phyloP scores from a whole-genome alignment of 2,113 vertebrate species.

The Oxyura jamaicensis region DNA sequence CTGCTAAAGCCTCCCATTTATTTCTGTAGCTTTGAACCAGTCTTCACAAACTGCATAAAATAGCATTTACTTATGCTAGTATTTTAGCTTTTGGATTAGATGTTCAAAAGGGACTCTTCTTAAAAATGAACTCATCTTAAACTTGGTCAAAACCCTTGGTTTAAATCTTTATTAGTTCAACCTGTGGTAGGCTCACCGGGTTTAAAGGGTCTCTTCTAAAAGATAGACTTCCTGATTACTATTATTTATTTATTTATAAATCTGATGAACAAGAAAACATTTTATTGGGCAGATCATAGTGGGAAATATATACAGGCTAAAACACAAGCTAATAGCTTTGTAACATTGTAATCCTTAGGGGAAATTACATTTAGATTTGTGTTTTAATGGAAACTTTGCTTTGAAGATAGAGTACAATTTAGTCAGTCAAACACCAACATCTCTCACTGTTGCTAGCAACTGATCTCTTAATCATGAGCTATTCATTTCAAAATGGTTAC shows the following conservation, averaged over 20 bases:
- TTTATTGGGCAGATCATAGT: conserved; percentile 28
- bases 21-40: not conserved
- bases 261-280: conserved; percentile 2
- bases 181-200: not conserved
- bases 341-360: conserved; percentile 48
- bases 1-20: not conserved
- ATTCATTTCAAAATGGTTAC: conserved; percentile 59
- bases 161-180: not conserved
- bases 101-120: not conserved
- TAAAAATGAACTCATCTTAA: not conserved
- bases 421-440: conserved; percentile 42
- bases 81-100: not conserved
- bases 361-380: conserved; percentile 48
- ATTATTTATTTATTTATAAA: conserved; percentile 13
- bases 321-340: conserved; percentile 45
- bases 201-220: not conserved
- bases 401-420: conserved; percentile 48
- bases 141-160: not conserved
- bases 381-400: conserved; percentile 70
- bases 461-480: conserved; percentile 69
- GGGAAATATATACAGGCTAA: conserved; percentile 51
- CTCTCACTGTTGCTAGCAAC: conserved; percentile 57
- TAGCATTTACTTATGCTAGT: not conserved
- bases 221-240: not conserved
- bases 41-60: not conserved